Evolutionary conservation across 1,140 invertebrate species (phyloP).

Genomic region (Megalopta genalis): DNA sequence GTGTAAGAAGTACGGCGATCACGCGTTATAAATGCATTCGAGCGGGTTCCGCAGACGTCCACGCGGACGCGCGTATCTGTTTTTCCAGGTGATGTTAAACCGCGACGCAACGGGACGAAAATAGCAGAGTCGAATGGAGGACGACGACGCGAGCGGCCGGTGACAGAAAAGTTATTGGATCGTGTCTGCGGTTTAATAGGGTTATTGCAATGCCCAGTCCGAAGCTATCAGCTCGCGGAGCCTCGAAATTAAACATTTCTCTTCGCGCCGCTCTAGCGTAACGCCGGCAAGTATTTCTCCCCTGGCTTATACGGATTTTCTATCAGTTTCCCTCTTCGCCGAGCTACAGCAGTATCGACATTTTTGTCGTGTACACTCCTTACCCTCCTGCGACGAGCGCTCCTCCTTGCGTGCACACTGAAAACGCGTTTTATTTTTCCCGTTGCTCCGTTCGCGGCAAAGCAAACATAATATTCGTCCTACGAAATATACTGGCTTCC

Average conservation of each 20-base stretch:
- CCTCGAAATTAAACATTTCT: conserved; percentile 56
- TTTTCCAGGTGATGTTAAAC: background rate
- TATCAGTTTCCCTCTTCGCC: conserved; percentile 7
- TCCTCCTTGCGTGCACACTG: background rate
- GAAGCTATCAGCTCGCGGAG: conserved; percentile 40
- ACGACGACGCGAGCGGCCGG: conserved; percentile 13
- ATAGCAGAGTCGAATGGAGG: conserved; percentile 28
- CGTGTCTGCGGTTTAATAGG: conserved; percentile 60
- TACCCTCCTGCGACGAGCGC: background rate
- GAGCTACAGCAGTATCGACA: conserved; percentile 11
- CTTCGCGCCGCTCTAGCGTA: conserved; percentile 6
- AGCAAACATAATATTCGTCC: background rate
- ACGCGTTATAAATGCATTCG: conserved; percentile 6
- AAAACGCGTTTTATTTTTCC: background rate
- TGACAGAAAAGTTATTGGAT: conserved; percentile 64
- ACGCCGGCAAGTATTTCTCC: background rate
- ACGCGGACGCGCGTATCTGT: background rate
- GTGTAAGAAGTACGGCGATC: background rate
- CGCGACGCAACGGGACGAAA: conserved; percentile 6
- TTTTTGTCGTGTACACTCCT: conserved; percentile 22
- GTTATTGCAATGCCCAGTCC: conserved; percentile 56
- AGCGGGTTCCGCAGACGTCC: no score
- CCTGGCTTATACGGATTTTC: background rate
- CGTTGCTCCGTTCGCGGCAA: background rate
- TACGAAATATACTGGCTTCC: background rate